Evolutionary conservation across 2,888 invertebrate species (phyloP).

Genomic region (Apamea anceps): DNA sequence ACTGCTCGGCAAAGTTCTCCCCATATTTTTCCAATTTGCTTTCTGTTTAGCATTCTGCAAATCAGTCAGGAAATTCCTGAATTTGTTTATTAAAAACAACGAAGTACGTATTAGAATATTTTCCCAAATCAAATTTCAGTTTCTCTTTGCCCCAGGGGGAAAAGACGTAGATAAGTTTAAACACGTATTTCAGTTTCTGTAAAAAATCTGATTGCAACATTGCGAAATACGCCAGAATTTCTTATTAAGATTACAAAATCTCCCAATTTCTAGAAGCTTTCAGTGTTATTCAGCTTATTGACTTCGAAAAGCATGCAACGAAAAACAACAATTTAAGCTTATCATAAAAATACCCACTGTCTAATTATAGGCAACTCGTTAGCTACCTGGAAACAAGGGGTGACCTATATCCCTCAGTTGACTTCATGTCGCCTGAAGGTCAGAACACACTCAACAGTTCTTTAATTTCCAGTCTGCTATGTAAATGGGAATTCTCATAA

Average conservation of each 20-base stretch:
- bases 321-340: not conserved
- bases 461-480: constrained; percentile 29
- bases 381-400: constrained; percentile 15
- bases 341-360: not conserved
- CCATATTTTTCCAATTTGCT: not conserved
- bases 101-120: not conserved
- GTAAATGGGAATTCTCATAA: constrained; percentile 11
- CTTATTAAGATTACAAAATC: not conserved
- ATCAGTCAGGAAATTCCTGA: not conserved
- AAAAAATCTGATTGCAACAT: not conserved
- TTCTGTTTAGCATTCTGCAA: not conserved
- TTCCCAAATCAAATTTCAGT: not conserved
- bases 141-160: not conserved
- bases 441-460: constrained; percentile 15
- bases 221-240: not conserved
- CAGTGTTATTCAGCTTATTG: not conserved
- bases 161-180: not conserved
- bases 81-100: not conserved
- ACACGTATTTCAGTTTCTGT: not conserved
- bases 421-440: constrained; percentile 33
- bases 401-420: constrained; percentile 54
- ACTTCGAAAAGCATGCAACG: not conserved
- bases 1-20: not conserved
- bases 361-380: constrained; percentile 26
- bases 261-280: not conserved